Evolutionary conservation across 1,140 invertebrate genomes (phyloP).

Genomic region (Tachypleus tridentatus): DNA sequence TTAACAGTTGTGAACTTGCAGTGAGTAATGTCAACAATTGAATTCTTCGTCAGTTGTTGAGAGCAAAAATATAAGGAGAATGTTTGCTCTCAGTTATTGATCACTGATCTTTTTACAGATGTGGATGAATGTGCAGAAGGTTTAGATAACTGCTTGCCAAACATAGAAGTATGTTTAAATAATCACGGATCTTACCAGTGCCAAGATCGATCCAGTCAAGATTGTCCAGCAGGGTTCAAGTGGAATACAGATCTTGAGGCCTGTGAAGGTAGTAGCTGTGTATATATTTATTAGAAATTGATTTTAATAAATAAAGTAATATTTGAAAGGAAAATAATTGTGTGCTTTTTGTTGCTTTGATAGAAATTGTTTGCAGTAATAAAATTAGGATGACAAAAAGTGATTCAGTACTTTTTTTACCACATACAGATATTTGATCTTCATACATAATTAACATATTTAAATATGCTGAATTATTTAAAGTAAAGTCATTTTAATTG

Average conservation of each 20-base stretch:
- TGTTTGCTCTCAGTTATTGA: neutral
- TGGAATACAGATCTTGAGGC: constrained; percentile 35
- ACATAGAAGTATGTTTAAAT: constrained; percentile 40
- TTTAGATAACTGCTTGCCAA: constrained; percentile 60
- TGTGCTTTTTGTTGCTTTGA: too few species aligned
- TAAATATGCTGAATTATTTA: too few species aligned
- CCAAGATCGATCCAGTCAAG: constrained; percentile 15
- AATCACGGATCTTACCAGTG: constrained; percentile 43
- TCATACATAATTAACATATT: too few species aligned
- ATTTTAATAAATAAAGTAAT: too few species aligned
- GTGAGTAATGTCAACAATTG: neutral
- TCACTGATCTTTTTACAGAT: constrained; percentile 42
- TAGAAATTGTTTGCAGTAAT: too few species aligned
- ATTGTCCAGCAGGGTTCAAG: constrained; percentile 31
- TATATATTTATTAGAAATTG: too few species aligned
- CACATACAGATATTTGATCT: too few species aligned
- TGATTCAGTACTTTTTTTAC: too few species aligned
- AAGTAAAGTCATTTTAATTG: too few species aligned
- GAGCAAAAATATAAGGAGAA: neutral
- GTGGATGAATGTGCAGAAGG: constrained; percentile 78
- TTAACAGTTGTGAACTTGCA: neutral
- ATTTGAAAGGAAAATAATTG: too few species aligned
- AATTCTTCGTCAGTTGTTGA: neutral
- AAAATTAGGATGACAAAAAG: too few species aligned
- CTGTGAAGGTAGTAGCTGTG: constrained; percentile 58